Percentiles rank a stretch among this genome's conserved stretches.
These are phyloP conservation scores for Phyllostomus discolor DNA, from an alignment of 2,113 vertebrate species.

Conservation along the genomic window DNA sequence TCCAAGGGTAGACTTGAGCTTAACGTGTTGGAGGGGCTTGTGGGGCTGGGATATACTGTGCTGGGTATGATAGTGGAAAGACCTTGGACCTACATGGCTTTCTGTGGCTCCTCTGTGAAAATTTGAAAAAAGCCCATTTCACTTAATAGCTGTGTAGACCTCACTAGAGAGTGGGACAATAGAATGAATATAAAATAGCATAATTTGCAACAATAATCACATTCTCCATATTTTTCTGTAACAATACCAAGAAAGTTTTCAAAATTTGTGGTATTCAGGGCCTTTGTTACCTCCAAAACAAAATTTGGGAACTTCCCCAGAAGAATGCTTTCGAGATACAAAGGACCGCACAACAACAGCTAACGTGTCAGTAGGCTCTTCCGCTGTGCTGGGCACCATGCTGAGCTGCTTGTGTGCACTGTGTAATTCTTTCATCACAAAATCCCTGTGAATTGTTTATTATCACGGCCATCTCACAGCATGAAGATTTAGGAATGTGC, in stretches of 20 bases:
- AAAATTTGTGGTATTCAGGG: background rate
- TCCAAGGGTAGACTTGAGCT: background rate
- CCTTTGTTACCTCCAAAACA: background rate
- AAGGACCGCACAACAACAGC: background rate
- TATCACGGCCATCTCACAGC: background rate
- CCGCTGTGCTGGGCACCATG: background rate
- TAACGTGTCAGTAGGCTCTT: background rate
- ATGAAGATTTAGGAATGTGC: background rate
- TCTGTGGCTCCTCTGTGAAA: background rate
- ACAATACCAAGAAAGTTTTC: background rate
- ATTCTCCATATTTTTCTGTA: background rate
- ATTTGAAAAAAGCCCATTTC: background rate
- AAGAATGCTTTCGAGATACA: background rate
- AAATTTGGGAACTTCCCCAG: background rate
- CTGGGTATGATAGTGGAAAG: background rate
- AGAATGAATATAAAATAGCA: background rate
- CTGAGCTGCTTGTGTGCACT: background rate
- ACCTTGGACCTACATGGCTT: background rate
- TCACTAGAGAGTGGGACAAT: background rate
- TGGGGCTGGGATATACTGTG: background rate
- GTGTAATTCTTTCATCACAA: constrained; percentile 24
- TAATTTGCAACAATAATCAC: background rate
- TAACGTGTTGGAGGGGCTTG: background rate
- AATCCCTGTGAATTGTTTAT: background rate
- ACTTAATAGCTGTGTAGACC: background rate